Conservation (phyloP, 2,113 vertebrate species). For the Corynorhinus townsendii region DNA sequence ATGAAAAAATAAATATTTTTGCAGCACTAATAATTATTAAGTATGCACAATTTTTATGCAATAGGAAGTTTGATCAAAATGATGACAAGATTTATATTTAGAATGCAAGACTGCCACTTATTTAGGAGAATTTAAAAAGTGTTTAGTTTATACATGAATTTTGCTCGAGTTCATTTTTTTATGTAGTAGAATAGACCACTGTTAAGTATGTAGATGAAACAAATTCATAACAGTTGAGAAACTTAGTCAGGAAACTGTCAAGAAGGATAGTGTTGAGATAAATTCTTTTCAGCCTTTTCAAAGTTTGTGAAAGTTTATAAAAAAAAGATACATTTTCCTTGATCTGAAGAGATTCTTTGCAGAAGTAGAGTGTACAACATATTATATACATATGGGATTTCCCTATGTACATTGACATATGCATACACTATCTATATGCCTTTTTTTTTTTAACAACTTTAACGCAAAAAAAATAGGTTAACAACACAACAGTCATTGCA, state of each 20-base stretch:
- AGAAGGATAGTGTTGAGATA: conserved; percentile 39
- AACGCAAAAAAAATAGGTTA: conserved; percentile 62
- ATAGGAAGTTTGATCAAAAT: not conserved
- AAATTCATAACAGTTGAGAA: conserved; percentile 27
- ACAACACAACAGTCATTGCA: conserved; percentile 55
- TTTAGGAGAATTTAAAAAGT: not conserved
- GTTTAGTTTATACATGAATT: not conserved
- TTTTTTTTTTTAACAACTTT: conserved; percentile 30
- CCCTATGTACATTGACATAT: conserved; percentile 44
- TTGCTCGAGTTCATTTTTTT: conserved; percentile 21
- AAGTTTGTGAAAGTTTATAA: conserved; percentile 16
- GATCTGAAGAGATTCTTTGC: conserved; percentile 46
- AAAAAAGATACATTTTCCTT: conserved; percentile 57
- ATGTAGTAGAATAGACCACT: not conserved
- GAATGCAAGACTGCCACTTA: not conserved
- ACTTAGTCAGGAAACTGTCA: conserved; percentile 30
- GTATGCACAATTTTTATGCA: conserved; percentile 17
- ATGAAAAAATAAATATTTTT: not conserved
- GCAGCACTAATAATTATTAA: conserved; percentile 28
- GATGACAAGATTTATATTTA: conserved; percentile 15
- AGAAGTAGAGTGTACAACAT: conserved; percentile 48
- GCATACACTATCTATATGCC: conserved; percentile 50
- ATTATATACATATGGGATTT: conserved; percentile 31
- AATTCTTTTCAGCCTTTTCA: conserved; percentile 51
- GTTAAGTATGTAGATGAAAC: conserved; percentile 34